These are phyloP conservation scores for Porites lobata DNA, from an alignment of 92 coral and sea anemone genomes.

Conservation along the genomic window DNA sequence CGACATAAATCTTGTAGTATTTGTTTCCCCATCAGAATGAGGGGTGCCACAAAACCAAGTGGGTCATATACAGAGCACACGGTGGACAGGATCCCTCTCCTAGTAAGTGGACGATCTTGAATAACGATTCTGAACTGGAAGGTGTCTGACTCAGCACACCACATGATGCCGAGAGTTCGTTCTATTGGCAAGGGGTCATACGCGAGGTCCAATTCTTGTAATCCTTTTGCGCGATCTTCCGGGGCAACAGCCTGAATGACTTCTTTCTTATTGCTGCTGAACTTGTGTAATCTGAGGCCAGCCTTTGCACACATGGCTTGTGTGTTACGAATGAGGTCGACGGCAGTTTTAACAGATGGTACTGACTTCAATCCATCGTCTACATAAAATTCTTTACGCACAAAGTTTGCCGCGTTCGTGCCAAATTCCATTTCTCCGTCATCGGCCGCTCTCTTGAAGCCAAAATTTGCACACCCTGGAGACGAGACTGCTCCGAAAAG, in stretches of 20 bases:
- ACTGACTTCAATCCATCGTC: conserved; percentile 68
- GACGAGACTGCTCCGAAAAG: conserved; percentile 74
- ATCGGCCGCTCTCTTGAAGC: conserved; percentile 62
- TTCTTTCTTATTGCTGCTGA: conserved; percentile 46
- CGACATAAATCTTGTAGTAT: conserved; percentile 70
- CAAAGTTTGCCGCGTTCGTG: conserved; percentile 40
- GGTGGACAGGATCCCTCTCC: conserved; percentile 67
- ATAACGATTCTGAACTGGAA: conserved; percentile 66
- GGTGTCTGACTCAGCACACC: conserved; percentile 58
- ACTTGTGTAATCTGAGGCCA: conserved; percentile 66
- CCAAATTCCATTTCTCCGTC: conserved; percentile 69
- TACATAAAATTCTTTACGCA: conserved; percentile 57
- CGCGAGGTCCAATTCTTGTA: conserved; percentile 53
- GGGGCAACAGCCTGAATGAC: conserved; percentile 53
- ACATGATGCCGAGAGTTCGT: conserved; percentile 62
- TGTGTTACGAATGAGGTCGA: conserved; percentile 48
- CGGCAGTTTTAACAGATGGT: conserved; percentile 34
- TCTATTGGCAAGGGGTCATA: conserved; percentile 56
- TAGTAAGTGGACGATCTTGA: conserved; percentile 64
- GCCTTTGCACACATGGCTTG: conserved; percentile 71
- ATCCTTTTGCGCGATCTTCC: conserved; percentile 62
- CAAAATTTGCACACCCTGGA: conserved; percentile 78
- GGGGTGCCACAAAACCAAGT: conserved; percentile 62
- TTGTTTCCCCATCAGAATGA: conserved; percentile 66
- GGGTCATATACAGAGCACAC: conserved; percentile 62